Evolutionary conservation across 1,140 invertebrate species (phyloP).

Genomic region (Sycophaga agraensis): DNA sequence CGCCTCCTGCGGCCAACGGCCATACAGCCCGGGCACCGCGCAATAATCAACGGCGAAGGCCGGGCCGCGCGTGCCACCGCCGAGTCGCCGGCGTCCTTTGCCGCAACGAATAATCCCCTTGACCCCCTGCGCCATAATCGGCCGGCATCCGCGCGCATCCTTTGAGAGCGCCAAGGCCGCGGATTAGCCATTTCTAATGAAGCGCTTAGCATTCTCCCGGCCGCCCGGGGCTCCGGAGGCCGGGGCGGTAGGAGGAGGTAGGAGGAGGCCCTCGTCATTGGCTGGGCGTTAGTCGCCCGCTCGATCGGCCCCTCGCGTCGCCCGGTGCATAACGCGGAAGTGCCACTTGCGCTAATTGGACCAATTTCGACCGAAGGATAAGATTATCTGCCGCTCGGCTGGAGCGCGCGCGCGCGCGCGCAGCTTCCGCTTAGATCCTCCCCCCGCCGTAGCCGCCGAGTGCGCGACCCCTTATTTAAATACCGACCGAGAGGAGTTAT

Average conservation of each 20-base stretch:
- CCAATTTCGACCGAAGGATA: neutral
- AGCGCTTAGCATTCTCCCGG: constrained; percentile 14
- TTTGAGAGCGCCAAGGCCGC: too few relatives aligned
- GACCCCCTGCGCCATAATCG: too few relatives aligned
- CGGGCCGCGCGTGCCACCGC: too few relatives aligned
- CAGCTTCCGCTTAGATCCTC: constrained; percentile 10
- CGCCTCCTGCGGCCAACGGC: too few relatives aligned
- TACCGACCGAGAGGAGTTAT: too few relatives aligned
- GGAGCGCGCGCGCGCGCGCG: neutral
- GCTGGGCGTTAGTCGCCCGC: neutral
- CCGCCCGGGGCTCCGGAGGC: too few relatives aligned
- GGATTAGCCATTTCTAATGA: constrained; percentile 15
- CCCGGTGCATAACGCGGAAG: neutral
- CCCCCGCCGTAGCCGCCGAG: neutral
- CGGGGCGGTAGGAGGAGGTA: too few relatives aligned
- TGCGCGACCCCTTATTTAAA: too few relatives aligned
- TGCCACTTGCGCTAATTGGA: constrained; percentile 12
- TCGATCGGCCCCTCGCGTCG: neutral
- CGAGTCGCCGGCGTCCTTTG: too few relatives aligned
- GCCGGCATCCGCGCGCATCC: neutral
- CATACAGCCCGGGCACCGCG: too few relatives aligned
- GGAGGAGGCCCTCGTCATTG: neutral
- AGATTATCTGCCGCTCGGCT: neutral
- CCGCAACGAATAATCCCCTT: too few relatives aligned
- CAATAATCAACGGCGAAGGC: too few relatives aligned